These are phyloP conservation scores for Anoplius nigerrimus DNA, from an alignment of 2,888 invertebrate species.

Conservation along the genomic window DNA sequence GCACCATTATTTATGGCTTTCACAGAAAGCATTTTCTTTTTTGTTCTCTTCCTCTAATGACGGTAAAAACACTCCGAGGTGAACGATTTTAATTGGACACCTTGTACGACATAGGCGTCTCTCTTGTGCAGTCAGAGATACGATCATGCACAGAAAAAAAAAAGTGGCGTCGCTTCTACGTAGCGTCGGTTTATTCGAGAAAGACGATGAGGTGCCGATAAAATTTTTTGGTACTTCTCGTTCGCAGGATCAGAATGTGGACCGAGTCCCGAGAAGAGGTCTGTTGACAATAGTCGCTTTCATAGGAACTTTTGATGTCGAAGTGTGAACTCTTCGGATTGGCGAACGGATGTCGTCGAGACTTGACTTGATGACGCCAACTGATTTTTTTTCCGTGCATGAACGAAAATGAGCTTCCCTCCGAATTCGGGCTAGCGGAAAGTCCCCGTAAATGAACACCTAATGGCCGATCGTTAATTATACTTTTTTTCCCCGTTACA, in stretches of 20 bases:
- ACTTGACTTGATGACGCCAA: neutral
- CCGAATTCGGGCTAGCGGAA: slow-evolving; percentile 1
- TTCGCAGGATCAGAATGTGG: too few relatives aligned
- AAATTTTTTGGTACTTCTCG: neutral
- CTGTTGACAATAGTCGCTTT: too few relatives aligned
- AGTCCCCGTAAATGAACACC: slow-evolving; percentile 49
- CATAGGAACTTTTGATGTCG: too few relatives aligned
- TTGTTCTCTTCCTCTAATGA: neutral
- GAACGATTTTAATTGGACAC: slow-evolving; percentile 29
- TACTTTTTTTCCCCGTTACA: slow-evolving; percentile 39
- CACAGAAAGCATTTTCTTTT: slow-evolving; percentile 45
- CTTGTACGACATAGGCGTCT: slow-evolving; percentile 24
- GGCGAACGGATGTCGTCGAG: too few relatives aligned
- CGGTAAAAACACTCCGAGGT: slow-evolving; percentile 17
- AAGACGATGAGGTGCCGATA: too few relatives aligned
- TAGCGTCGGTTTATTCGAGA: too few relatives aligned
- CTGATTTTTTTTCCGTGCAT: neutral
- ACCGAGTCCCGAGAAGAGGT: too few relatives aligned
- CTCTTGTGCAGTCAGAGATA: too few relatives aligned
- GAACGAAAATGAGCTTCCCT: neutral
- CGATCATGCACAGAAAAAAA: slow-evolving; percentile 18
- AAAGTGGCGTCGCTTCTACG: neutral
- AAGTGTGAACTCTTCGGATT: neutral
- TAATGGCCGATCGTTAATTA: slow-evolving; percentile 51
- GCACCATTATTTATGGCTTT: slow-evolving; percentile 32